Evolutionary conservation across 2,113 vertebrate genomes (phyloP).

Genomic region (Clupea harengus): DNA sequence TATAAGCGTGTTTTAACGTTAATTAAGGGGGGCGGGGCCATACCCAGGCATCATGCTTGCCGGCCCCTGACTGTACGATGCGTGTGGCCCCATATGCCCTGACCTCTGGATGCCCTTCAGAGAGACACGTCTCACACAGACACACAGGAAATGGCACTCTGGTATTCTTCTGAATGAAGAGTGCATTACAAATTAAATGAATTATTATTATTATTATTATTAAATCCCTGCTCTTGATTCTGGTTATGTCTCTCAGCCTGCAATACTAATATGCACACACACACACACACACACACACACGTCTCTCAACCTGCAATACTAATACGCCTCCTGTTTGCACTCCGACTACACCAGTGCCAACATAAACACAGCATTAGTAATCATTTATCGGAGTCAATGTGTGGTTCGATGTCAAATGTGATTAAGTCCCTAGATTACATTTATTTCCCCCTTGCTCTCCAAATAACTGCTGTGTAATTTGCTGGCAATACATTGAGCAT

Average conservation of each 20-base stretch:
- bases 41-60: no score
- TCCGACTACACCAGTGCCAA: neutral
- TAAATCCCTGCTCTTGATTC: neutral
- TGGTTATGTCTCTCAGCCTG: neutral
- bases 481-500: neutral
- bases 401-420: neutral
- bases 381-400: neutral
- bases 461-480: neutral
- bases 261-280: neutral
- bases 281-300: no score
- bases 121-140: neutral
- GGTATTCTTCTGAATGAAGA: no score
- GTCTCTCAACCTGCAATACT: neutral
- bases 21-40: no score
- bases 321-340: neutral
- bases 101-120: neutral
- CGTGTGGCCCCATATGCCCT: neutral
- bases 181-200: no score
- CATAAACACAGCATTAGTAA: neutral
- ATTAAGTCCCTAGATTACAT: neutral
- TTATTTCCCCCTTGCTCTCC: neutral
- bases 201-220: no score
- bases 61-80: neutral
- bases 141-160: neutral
- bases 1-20: no score